Evolutionary conservation across 2,888 invertebrate species (phyloP).

Genomic region (Steromphala cineraria): DNA sequence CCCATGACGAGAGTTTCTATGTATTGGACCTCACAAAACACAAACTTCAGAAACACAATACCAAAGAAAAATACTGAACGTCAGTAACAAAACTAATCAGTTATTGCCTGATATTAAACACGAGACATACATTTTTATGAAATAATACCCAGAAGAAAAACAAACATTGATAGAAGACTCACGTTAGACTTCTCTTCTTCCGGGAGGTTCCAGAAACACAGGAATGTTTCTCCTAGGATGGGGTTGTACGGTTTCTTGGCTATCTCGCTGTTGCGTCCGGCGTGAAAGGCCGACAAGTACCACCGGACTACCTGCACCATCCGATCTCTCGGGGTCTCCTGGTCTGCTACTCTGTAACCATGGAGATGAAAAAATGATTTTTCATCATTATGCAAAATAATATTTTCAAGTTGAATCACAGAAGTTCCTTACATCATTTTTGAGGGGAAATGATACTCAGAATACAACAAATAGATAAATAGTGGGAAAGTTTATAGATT

Average conservation of each 20-base stretch:
- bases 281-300: constrained; percentile 99
- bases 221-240: constrained; percentile 96
- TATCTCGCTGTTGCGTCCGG: constrained; percentile 95
- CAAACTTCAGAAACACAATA: too few species aligned
- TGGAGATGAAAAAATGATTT: not conserved
- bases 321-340: constrained; percentile 88
- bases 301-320: constrained; percentile 96
- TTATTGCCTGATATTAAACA: too few species aligned
- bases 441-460: too few species aligned
- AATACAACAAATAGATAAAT: too few species aligned
- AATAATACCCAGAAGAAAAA: too few species aligned
- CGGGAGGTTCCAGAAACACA: constrained; percentile 76
- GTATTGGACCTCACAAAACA: too few species aligned
- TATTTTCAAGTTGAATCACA: not conserved
- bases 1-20: too few species aligned
- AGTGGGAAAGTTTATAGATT: too few species aligned
- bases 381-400: not conserved
- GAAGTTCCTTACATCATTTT: too few species aligned
- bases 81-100: too few species aligned
- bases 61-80: too few species aligned
- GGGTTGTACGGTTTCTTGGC: constrained; percentile 99
- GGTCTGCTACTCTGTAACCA: constrained; percentile 87
- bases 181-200: constrained; percentile 51
- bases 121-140: too few species aligned
- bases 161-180: constrained; percentile 9